Base-by-base conservation (phyloP, 2,888 invertebrate genomes). In the Seladonia tumulorum region DNA sequence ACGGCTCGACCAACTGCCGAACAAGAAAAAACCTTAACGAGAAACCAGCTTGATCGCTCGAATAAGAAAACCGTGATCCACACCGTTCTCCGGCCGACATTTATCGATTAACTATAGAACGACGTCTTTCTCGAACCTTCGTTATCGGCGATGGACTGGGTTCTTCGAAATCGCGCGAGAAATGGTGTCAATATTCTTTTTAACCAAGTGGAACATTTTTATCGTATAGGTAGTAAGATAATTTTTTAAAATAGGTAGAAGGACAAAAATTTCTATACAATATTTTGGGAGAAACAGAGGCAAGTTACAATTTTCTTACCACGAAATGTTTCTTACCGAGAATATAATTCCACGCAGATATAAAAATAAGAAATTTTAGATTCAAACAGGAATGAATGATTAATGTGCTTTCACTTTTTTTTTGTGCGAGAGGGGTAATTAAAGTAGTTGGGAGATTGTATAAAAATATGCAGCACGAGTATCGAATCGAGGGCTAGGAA, bases 11-110 rank as follows among this genome's bases (percentile, higher is more conserved):
- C 53, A 22, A 16, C 25, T 60, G 66, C 72, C 29, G 79, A 73
- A 71, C 29, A 35, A 79, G 76, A 74, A 63, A 77, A 49, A 68
- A 25, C 60, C 87, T 89, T 89, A 91, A 91, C 89, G 90, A 85
- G 72, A 85, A 83, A 83, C 87, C 81, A 82, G 79, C 82, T 82
- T 87, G 83, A 91, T 91, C 73, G 75, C 18, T 18, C 47, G 72
- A 35, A 82, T 73, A 57, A 53, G 63, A 80, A 68, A 22, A 70
- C 29, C 8, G 18, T 39, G 66, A 49, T 42, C 47, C n/a, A 22
- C 16, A 39, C 25, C n/a, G 76, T 39, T n/a, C 29, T 7, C n/a
- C 10, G 7, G 12, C 25, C 29, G 47, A 22, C 71, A 60, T 63
- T 63, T 25, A 60, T 78, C 57, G 39, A 39, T 57, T 71, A n/a